These are phyloP conservation scores for Abrostola triplasia DNA, from an alignment of 2,888 invertebrate genomes.

Conservation along the genomic window DNA sequence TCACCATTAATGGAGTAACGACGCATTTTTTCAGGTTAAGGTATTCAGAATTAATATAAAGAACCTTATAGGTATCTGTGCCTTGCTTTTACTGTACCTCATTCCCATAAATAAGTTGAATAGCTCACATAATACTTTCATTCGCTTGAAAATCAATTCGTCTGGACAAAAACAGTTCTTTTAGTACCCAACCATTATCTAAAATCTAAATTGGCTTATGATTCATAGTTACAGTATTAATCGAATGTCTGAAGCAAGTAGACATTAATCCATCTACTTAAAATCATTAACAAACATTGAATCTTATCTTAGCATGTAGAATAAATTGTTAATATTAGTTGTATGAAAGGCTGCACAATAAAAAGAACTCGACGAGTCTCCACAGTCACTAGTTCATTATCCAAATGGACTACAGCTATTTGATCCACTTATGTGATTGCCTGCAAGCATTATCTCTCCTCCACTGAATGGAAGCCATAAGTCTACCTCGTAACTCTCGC, in stretches of 20 bases:
- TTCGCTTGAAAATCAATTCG: not conserved
- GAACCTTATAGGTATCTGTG: too few species aligned
- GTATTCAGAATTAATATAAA: too few species aligned
- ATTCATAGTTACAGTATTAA: conserved; percentile 5
- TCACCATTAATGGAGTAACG: not conserved
- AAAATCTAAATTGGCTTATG: conserved; percentile 8
- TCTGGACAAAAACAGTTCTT: conserved; percentile 1
- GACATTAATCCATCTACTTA: conserved; percentile 7
- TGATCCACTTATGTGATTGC: conserved; percentile 89
- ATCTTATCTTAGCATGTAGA: conserved; percentile 16
- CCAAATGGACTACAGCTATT: conserved; percentile 88
- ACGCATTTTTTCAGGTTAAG: too few species aligned
- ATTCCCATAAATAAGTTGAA: not conserved
- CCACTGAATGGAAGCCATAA: conserved; percentile 86
- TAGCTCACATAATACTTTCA: conserved; percentile 2
- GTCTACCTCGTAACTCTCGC: conserved; percentile 85
- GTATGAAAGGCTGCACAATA: conserved; percentile 76
- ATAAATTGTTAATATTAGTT: conserved; percentile 66
- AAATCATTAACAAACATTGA: conserved; percentile 32
- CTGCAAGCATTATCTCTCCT: conserved; percentile 87
- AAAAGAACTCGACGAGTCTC: conserved; percentile 75
- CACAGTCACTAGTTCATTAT: conserved; percentile 86
- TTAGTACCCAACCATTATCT: conserved; percentile 8
- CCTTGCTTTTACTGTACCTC: not conserved
- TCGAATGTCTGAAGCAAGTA: conserved; percentile 8